Base-by-base conservation (phyloP, 1,140 invertebrate genomes). In the Stenopsyche tienmushanensis region DNA sequence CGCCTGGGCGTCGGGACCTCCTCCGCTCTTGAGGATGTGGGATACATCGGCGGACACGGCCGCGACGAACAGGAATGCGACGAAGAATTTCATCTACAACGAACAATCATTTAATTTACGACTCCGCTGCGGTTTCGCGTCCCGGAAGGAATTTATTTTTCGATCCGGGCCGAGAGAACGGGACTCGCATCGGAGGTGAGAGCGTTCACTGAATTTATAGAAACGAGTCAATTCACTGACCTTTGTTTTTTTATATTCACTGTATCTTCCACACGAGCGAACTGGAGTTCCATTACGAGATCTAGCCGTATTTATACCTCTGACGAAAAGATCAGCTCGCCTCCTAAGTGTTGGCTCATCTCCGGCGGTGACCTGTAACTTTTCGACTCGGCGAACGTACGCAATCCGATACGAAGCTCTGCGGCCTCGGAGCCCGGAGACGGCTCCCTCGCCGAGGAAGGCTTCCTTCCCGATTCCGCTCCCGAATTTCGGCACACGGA, bases 1-100 rank as follows among this genome's bases (percentile, higher is more conserved):
- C n/a, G 77, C 77, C 9, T 70, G 45, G 0, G 72, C 67, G 45
- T 74, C 72, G 1, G 50, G 62, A n/a, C 58, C 53, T 26, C 58
- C 60, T 0, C 34, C 26, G 7, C 42, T 57, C 18, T 42, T 8
- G 13, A 73, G n/a, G 55, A 70, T 64, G 63, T 71, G 69, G 47
- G 62, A 65, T 8, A 71, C 69, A 24, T 71, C 69, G 58, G 69
- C 69, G 41, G 57, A 59, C 62, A 57, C 69, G 65, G 63, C 63
- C 29, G 63, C 69, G 21, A 67, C 45, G 25, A 65, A 65, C 1
- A 66, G 29, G 68, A 70, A 66, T 18, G 55, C 60, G 1, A 64
- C 24, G 13, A 70, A 52, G 68, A 70, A 70, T 64, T 70, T 70
- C 68, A 64, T 55, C 17, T 47, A 34, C 13, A 34, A 34, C 13